Evolutionary conservation across 2,888 invertebrate genomes (phyloP), one percentile per base, ranked within the genome.

Genomic region (Clusia tigrina): DNA sequence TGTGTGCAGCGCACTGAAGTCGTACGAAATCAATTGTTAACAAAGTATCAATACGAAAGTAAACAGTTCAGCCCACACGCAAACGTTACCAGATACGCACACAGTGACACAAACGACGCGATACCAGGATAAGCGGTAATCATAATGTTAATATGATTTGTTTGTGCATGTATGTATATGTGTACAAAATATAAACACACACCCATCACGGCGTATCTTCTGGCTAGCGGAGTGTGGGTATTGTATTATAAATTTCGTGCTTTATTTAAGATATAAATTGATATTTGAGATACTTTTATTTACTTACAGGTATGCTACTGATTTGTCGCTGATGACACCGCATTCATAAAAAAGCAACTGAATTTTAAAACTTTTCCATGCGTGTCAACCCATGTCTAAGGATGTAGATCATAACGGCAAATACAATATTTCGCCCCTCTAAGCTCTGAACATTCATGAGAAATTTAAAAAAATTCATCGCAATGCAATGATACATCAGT

Each of bases 21-120:
- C 73, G 75, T 71, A 76, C 71, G 74, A 75, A 79, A 76, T 76
- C 74, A 74, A 74, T 75, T 73, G 75, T 72, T 70, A 73, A 74
- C 72, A 74, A 71, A 70, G 71, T 72, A 78, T 76, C 76, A 73
- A 71, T 74, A 71, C 72, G 63, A 67, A 67, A 62, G 66, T 54
- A 70, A 62, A 66, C 25, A 64, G n/a, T n/a, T n/a, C n/a, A 6
- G 57, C 20, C 5, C 59, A 52, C 37, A 52, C 58, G 32, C 51
- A 37, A 26, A 32, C 54, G 2, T 37, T 15, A 6, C 3, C 42
- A 54, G 20, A 54, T 32, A 17, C 32, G 20, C 54, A 54, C 2
- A 17, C 38, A 58, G 2, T 2, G 23, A 17, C 3, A 46, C n/a
- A 46, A 48, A 37, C 23, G 42, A 42, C 22, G 15, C 22, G 48